Conservation (phyloP, 2,113 vertebrate genomes). For the Cairina moschata region DNA sequence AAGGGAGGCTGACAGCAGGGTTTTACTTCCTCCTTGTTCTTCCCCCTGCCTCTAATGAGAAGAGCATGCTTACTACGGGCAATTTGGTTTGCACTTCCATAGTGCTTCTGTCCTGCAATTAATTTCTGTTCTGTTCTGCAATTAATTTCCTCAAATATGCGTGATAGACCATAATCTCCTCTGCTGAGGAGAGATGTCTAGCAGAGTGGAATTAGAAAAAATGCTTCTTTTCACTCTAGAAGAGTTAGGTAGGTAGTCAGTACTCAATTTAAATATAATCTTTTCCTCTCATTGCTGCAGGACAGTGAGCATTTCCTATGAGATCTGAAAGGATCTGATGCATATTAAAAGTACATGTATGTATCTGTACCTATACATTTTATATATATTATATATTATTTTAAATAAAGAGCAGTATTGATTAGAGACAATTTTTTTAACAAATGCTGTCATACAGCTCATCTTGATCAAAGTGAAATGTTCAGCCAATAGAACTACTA, state of each 20-base stretch:
- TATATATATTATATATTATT: not conserved
- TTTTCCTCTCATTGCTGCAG: not conserved
- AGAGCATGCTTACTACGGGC: not conserved
- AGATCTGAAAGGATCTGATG: not conserved
- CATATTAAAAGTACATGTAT: not conserved
- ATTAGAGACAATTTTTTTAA: not conserved
- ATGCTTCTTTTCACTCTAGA: not conserved
- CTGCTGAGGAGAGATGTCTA: not conserved
- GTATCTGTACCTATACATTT: not conserved
- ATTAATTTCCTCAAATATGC: not conserved
- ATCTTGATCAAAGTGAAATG: not conserved
- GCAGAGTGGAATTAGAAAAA: not conserved
- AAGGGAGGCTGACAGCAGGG: not conserved
- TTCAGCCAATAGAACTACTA: not conserved
- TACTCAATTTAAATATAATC: not conserved
- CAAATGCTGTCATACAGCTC: not conserved
- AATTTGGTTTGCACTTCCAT: not conserved
- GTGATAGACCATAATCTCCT: not conserved
- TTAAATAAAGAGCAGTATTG: not conserved
- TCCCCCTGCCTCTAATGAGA: not conserved
- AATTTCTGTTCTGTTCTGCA: not conserved
- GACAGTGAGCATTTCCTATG: not conserved
- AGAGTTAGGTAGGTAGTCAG: too few relatives aligned
- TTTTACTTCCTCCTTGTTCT: slow-evolving; percentile 2
- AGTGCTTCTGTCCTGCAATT: not conserved